Evolutionary conservation across 1,140 invertebrate genomes (phyloP), one percentile per base, ranked within the genome.

Genomic region (Elysia chlorotica): DNA sequence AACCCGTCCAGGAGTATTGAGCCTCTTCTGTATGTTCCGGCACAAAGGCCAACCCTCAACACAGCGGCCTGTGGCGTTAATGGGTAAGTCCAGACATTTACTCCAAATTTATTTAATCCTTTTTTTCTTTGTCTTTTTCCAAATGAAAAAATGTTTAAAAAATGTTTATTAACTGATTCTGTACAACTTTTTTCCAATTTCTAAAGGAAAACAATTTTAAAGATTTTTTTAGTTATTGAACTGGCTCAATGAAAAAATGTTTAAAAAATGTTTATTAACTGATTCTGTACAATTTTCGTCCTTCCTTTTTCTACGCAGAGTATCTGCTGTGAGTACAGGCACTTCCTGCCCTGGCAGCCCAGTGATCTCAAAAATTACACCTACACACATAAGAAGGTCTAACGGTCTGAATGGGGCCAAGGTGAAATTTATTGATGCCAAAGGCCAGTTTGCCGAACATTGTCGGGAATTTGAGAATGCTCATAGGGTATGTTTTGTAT

Each of bases 361-460:
- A 21, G 35, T 53, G 0, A 53, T 38, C 19, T 57, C 38, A 14
- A 37, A 38, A 21, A 6, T 62, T 5, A 71, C 69, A 2, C 69
- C 69, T 2, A 69, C 36, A 37, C 54, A 66, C 57, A 71, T 33
- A 17, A 41, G 73, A 1, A 65, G 73, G 21, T 28, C 69, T n/a
- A 74, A 73, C 53, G 73, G 76, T 4, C 62, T 71, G 17, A 77
- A 76, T 48, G 74, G 71, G 6, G 67, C 71, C 6, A 82, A 79
- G 41, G 73, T 80, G n/a, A 79, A 78, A 38, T 81, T 81, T 69
- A 77, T 80, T 33, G 81, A 83, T 56, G 75, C 75, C 37, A 79
- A 80, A 61, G 79, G 81, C 4, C 65, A 67, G 2, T 83, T 83
- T 79, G 81, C 82, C 65, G 82, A 82, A 14, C 79, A 81, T 61